A percentile compares a stretch with the other conserved stretches of the same genome.
Evolutionary conservation across 2,797 vertebrate genomes (phyloP).

Genomic region (Fringilla coelebs): DNA sequence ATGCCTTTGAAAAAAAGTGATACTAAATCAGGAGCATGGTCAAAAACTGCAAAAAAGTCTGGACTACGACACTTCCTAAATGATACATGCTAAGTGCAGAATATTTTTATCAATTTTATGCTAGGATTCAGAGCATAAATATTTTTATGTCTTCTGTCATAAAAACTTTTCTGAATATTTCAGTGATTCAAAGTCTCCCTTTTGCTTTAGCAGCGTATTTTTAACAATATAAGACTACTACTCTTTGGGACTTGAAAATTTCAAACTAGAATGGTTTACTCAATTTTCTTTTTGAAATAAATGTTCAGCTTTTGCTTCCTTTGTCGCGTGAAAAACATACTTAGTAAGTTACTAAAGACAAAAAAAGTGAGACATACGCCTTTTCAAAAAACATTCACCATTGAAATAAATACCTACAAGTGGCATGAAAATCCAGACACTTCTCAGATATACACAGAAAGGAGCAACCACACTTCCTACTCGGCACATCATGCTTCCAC

Average conservation of each 20-base stretch:
- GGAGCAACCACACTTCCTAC: constrained; percentile 88
- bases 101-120: background rate
- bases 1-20: background rate
- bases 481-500: constrained; percentile 90
- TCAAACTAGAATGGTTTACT: background rate
- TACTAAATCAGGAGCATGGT: background rate
- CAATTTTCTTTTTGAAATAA: background rate
- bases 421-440: constrained; percentile 87
- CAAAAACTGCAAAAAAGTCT: background rate
- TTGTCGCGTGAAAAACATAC: background rate
- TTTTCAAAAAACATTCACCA: background rate
- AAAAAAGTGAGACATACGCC: background rate
- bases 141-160: background rate
- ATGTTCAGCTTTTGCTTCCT: background rate
- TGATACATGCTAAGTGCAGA: background rate
- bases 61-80: background rate
- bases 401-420: constrained; percentile 74
- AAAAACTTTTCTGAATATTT: background rate
- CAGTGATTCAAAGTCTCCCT: background rate
- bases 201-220: background rate
- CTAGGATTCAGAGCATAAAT: background rate
- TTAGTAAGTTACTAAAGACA: background rate
- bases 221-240: background rate
- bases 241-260: background rate
- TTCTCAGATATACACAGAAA: constrained; percentile 85